phyloP scores from a whole-genome alignment of 1,140 invertebrate genomes.

The Bombus sylvicola region DNA sequence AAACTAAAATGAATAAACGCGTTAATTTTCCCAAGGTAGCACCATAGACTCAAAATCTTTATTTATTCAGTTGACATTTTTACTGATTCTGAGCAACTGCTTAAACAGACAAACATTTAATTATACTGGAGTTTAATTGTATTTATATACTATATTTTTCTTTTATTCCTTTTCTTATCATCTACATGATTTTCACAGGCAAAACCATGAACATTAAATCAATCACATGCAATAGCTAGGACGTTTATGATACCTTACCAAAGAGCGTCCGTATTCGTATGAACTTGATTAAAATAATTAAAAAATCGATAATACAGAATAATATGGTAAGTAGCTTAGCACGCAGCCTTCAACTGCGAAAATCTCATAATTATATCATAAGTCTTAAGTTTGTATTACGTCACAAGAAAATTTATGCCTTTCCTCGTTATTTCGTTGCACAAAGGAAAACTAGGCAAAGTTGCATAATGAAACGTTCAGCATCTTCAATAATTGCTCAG shows the following conservation, averaged over 20 bases:
- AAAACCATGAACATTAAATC: background rate
- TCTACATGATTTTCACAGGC: background rate
- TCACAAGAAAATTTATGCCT: slow-evolving; percentile 14
- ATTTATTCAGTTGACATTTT: slow-evolving; percentile 77
- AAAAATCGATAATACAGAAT: background rate
- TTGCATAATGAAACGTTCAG: slow-evolving; percentile 18
- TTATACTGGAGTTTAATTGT: slow-evolving; percentile 23
- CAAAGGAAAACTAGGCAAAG: background rate
- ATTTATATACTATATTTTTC: background rate
- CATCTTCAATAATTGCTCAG: background rate
- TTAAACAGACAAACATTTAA: slow-evolving; percentile 69
- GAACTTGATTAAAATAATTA: background rate
- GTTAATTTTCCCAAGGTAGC: slow-evolving; percentile 25
- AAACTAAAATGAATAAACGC: slow-evolving; percentile 62
- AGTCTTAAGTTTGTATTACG: background rate
- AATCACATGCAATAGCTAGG: background rate
- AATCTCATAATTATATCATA: background rate
- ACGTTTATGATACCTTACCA: background rate
- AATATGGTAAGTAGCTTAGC: background rate
- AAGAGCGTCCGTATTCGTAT: background rate
- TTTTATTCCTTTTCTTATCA: background rate
- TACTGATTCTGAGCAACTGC: slow-evolving; percentile 72
- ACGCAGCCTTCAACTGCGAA: background rate
- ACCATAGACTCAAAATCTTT: slow-evolving; percentile 37
- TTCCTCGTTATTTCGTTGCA: background rate